Conservation (phyloP, 2,113 vertebrate genomes). For the Prunella fulvescens region DNA sequence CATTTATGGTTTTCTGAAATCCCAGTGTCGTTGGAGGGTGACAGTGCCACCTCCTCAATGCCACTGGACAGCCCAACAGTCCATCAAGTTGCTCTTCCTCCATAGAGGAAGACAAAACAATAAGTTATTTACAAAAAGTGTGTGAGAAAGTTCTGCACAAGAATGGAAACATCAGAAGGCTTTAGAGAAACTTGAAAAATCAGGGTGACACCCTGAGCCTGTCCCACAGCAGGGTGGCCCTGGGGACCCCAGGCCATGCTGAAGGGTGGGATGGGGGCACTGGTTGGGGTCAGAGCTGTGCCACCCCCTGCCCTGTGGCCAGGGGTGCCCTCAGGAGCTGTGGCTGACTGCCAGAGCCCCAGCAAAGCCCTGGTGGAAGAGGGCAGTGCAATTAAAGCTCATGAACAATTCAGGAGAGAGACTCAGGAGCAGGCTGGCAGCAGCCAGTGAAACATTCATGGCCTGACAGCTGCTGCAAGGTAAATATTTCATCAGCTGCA, state of each 20-base stretch:
- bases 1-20: too few species aligned
- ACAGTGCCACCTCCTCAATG: too few species aligned
- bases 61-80: too few species aligned
- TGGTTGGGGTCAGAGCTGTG: neutral
- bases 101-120: too few species aligned
- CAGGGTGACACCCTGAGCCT: too few species aligned
- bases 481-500: conserved; percentile 39
- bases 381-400: conserved; percentile 1
- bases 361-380: neutral
- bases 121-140: too few species aligned
- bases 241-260: neutral
- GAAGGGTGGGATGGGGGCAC: neutral
- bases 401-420: neutral
- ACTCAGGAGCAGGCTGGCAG: neutral
- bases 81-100: too few species aligned
- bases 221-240: neutral
- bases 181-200: too few species aligned
- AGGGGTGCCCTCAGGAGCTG: neutral
- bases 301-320: neutral
- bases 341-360: neutral
- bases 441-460: conserved; percentile 8
- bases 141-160: too few species aligned
- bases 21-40: too few species aligned
- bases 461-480: conserved; percentile 35
- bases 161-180: too few species aligned